Base-by-base conservation (phyloP, 2,888 invertebrate genomes). In the Pegoplata infirma region DNA sequence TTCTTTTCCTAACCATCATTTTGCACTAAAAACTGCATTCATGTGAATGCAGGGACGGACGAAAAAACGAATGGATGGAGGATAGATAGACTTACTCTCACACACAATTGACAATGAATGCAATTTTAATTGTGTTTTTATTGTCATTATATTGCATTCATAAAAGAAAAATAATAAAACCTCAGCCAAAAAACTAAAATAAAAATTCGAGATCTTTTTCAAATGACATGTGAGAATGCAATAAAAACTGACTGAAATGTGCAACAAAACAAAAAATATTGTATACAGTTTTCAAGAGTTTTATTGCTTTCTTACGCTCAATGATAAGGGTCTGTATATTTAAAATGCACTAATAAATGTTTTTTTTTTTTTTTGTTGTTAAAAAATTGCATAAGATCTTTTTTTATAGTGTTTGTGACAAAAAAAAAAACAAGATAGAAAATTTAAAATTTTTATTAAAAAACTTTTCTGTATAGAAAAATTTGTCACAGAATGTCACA, bases 81-180 rank as follows among this genome's bases (percentile, higher is more conserved):
- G n/a, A n/a, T n/a, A n/a, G n/a, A 16, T n/a, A 10, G 14, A 32
- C 28, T 17, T 25, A 17, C 14, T 3, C 28, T 16, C 21, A 61
- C 44, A 36, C 40, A 69, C 55, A 71, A 67, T 68, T 80, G 66
- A 55, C 75, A 74, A 74, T 76, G 66, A 76, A 74, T 76, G 73
- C 76, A 73, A 66, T 80, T 80, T 80, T 69, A 80, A 80, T 80
- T 80, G 76, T 80, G 16, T 66, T 76, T 76, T 79, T 71, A 74
- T 79, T 72, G 72, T 76, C 71, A 71, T 68, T 67, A 53, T 32
- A 67, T 72, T 61, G 64, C 73, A 77, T 64, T 73, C 51, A 59
- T 61, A 73, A 59, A 53, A 32, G 46, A 53, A 17, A 51, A 69
- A 66, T 17, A 17, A 64, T 32, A 19, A 49, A 59, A 66, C 28